Percentiles rank a stretch among this genome's conserved stretches.
These are phyloP conservation scores for Apocrypta bakeri DNA, from an alignment of 1,140 invertebrate species.

Conservation along the genomic window DNA sequence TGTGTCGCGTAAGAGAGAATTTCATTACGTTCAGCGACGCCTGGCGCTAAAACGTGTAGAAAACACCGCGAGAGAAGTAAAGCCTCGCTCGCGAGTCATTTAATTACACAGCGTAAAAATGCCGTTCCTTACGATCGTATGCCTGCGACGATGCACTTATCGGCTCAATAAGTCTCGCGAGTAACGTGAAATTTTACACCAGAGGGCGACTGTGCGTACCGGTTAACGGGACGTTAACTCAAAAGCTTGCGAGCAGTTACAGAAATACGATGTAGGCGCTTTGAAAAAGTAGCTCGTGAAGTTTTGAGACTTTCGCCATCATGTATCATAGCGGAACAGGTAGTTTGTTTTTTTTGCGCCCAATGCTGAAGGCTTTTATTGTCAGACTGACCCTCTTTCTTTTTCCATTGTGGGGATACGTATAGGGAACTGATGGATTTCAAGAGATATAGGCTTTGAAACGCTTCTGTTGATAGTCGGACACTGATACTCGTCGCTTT, in stretches of 20 bases:
- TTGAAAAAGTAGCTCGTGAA: not conserved
- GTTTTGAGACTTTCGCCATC: not conserved
- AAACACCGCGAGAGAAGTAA: not conserved
- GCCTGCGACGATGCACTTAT: not conserved
- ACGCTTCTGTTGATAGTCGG: not conserved
- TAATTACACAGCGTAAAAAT: not conserved
- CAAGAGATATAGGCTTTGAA: not conserved
- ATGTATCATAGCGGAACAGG: not conserved
- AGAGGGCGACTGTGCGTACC: not conserved
- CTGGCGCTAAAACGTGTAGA: not conserved
- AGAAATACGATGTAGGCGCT: not conserved
- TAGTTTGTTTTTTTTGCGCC: not conserved
- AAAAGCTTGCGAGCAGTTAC: not conserved
- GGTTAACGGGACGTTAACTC: conserved; percentile 21
- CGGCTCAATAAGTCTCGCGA: not conserved
- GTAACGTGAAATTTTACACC: not conserved
- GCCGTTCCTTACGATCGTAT: not conserved
- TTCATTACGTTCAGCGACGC: not conserved
- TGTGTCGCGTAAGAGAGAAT: not conserved
- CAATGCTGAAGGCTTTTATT: not conserved
- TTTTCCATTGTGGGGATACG: not conserved
- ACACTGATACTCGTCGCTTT: not conserved
- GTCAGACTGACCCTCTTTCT: not conserved
- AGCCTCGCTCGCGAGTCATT: not conserved
- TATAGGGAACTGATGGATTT: not conserved